Evolutionary conservation across 2,888 invertebrate species (phyloP), one percentile per base, ranked within the genome.

Genomic region (Cryptophagus acutangulus): DNA sequence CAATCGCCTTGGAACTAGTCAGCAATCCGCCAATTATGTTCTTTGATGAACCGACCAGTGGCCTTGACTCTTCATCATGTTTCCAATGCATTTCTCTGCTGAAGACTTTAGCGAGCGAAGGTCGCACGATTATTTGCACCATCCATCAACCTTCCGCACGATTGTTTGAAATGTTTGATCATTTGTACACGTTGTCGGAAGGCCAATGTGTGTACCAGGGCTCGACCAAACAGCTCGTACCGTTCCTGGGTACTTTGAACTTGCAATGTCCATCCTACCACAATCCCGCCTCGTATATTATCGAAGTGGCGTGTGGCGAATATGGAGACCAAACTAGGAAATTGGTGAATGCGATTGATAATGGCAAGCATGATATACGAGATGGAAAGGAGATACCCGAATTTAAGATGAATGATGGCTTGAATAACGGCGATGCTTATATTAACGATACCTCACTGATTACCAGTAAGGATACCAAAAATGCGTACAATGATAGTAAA

Each of bases 1-100:
- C 94, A 1, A 95, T 95, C 46, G 95, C 94, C 12, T 71, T 93
- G 50, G 95, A 95, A 71, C 74, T 95, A 52, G 93, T 95, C 52
- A 94, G 92, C 73, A 95, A 95, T 70, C 95, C 95, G 6, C 94
- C 95, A 1, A 86, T 95, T 47, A 94, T 95, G 93, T 95, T 95
- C 73, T 94, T 95, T 66, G 95, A 95, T 66, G 95, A 95, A 69
- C 95, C 95, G 1, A 95, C 95, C 48, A 94, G 93, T 51, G 95
- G 95, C 2, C 71, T 96, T 63, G 95, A 96, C 74, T 93, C 93
- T 54, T 90, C 93, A 1, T 93, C 93, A 0, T 93, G 94, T 64
- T 93, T 89, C 72, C 93, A 93, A 70, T 94, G 94, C 63, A 89
- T 95, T 49, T 84, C 87, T 4, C 70, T 95, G 46, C 72, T 95